phyloP scores from a whole-genome alignment of 2,888 invertebrate genomes.

The Papilio protenor region DNA sequence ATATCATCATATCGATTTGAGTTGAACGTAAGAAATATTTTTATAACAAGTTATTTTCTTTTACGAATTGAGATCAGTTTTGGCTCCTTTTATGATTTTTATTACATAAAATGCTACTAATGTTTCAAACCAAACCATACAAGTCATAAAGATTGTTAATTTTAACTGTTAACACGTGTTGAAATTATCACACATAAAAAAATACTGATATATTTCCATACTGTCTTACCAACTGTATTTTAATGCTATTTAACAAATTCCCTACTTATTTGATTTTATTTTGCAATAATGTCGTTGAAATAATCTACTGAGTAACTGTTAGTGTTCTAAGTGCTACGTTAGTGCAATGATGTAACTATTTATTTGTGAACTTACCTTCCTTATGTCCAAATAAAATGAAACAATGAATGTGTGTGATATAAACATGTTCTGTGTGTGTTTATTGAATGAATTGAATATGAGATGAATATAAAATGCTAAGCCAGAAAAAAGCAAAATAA shows the following conservation, averaged over 20 bases:
- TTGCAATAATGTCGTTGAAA: neutral
- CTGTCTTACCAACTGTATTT: neutral
- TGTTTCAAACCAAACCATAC: no score
- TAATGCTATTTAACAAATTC: neutral
- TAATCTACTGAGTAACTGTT: neutral
- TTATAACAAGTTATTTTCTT: constrained; percentile 10
- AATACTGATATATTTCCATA: neutral
- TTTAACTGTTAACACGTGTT: neutral
- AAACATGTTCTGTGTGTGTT: constrained; percentile 25
- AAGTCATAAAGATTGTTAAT: neutral
- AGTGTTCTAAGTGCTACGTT: constrained; percentile 16
- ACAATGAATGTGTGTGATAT: constrained; percentile 26
- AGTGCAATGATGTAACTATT: constrained; percentile 33
- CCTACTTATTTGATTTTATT: neutral
- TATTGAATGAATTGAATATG: neutral
- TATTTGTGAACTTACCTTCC: constrained; percentile 2
- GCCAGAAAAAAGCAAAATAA: neutral
- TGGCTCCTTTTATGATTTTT: neutral
- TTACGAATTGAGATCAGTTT: neutral
- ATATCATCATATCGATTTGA: constrained; percentile 50
- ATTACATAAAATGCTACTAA: neutral
- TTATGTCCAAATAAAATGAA: neutral
- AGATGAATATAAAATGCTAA: neutral
- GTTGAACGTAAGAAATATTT: constrained; percentile 25
- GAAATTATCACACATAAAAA: no score